phyloP scores from a whole-genome alignment of 92 coral and sea anemone genomes.

The Porites evermanni region DNA sequence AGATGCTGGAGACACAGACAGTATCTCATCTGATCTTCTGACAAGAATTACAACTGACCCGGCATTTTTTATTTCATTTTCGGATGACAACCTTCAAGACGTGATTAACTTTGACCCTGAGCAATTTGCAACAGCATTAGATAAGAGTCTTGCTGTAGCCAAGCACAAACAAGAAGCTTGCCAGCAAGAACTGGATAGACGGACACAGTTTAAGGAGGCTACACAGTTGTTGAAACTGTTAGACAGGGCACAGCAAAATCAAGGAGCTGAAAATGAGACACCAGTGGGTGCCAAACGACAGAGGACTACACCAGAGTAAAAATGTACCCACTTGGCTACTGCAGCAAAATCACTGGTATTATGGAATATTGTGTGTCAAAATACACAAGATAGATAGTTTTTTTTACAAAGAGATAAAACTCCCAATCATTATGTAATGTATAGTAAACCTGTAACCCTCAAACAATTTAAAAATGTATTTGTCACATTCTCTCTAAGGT shows the following conservation, averaged over 20 bases:
- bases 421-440: no score
- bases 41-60: constrained; percentile 78
- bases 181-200: constrained; percentile 83
- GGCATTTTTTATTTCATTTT: constrained; percentile 88
- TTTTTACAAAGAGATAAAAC: no score
- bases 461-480: no score
- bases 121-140: constrained; percentile 59
- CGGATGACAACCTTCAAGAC: constrained; percentile 76
- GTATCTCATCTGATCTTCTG: constrained; percentile 53
- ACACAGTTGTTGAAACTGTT: constrained; percentile 84
- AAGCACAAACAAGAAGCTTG: constrained; percentile 79
- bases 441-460: no score
- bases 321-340: no score
- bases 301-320: neutral
- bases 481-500: no score
- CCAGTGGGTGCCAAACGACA: constrained; percentile 14
- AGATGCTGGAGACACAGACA: constrained; percentile 63
- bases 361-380: no score
- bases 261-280: constrained; percentile 12
- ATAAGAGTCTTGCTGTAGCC: constrained; percentile 52
- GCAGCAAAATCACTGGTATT: no score
- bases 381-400: no score
- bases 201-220: constrained; percentile 80
- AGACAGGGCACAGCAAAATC: constrained; percentile 62
- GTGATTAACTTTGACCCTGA: constrained; percentile 56